Base-by-base conservation (phyloP, 2,113 vertebrate genomes). In the Lutjanus erythropterus region DNA sequence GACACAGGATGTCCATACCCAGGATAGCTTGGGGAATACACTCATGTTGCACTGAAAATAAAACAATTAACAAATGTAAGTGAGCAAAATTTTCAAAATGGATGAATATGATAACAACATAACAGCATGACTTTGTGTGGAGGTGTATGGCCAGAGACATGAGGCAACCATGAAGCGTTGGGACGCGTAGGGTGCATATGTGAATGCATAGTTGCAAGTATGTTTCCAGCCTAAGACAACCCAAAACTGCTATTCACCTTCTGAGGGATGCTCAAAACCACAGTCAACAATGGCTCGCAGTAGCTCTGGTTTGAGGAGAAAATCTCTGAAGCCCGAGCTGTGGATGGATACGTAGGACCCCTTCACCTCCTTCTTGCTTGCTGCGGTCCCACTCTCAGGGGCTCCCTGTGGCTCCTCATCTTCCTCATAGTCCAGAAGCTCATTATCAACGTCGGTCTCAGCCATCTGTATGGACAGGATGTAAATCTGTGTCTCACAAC, bases 21-120 rank as follows among this genome's bases (percentile, higher is more conserved):
- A 97, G 91, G 86, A 97, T 96, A 71, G 96, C 96, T 90, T 97
- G 96, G 44, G 96, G 96, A 77, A 97, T 97, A 75, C 96, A 97
- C 89, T 97, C 96, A 14, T 97, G 96, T 81, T 97, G 96, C 41
- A 97, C 96, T 97, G 91, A 18, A 74, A 81, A 41, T 37, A 64
- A 59, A 60, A 19, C 1, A 78, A 72, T 33, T 9, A 6, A 4
- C 1, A 58, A n/a, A 12, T 5, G 6, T 31, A 23, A 58, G 4
- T 16, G n/a, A 61, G 11, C 2, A 2, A 71, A 35, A 23, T 2
- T 21, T 31, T 31, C 6, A 27, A 60, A 23, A 47, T n/a, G 2
- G 33, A 25, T 19, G 0, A 10, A 31, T 18, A 41, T 29, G 1
- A 27, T 14, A 50, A 33, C 0, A 14, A 8, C 25, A 46, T 2